Base-by-base conservation (phyloP, 2,888 invertebrate species). In the Vanessa cardui region DNA sequence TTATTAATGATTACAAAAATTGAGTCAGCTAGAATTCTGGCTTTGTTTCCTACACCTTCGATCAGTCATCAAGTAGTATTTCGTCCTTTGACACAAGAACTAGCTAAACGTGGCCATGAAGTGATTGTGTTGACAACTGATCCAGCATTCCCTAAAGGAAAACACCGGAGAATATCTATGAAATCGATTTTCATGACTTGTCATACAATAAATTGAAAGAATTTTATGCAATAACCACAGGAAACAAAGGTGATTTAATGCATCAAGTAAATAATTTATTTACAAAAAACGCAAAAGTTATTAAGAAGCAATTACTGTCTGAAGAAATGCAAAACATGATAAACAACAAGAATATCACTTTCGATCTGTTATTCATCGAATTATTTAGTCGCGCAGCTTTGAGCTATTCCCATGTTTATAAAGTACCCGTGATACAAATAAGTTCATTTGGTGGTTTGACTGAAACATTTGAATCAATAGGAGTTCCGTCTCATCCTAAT, bases 51-150 rank as follows among this genome's bases (percentile, higher is more conserved):
- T 0, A 75, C 78, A 3, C 85, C 92, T 0, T 88, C 90, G 0
- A 82, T 90, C 46, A 93, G 93, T 63, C 93, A 93, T 71, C 92
- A 93, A 77, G 77, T 89, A 0, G 85, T 88, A 0, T 92, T 84
- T 65, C 79, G 86, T 18, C 79, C 84, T 1, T 65, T 93, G 4
- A 83, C 83, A 9, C 78, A 83, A 2, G 89, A 88, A 56, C 74
- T 94, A n/a, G 82, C 83, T 0, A 83, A 74, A 58, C 80, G 87
- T 16, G 93, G 93, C 0, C 93, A 94, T 66, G 82, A 93, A 61
- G 74, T 94, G 0, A 80, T 85, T 0, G 79, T 91, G 0, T 73
- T 92, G 0, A 92, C 93, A 1, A 64, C 93, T 31, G 77, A 92
- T 69, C 91, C 92, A 6, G 80, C 71, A 0, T 88, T 79, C 31